Conservation (phyloP, 2,113 vertebrate genomes). For the Sinocyclocheilus rhinocerous region DNA sequence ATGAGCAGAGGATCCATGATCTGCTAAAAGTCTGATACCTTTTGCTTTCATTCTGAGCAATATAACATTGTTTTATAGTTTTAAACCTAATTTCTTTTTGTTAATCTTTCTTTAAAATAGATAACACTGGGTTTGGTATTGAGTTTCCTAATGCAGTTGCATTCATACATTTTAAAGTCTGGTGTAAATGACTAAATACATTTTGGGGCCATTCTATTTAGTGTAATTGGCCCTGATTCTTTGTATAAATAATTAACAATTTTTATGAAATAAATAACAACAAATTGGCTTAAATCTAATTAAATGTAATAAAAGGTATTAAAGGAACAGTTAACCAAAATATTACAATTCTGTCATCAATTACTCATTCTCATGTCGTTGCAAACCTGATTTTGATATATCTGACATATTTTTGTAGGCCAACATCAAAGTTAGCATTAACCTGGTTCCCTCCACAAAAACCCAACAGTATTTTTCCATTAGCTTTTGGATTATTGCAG, state of each 20-base stretch:
- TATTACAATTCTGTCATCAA: background rate
- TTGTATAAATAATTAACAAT: no score
- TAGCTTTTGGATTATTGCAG: no score
- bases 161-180: background rate
- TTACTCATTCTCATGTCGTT: background rate
- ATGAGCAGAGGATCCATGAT: background rate
- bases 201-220: background rate
- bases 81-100: background rate
- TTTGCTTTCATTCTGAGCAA: background rate
- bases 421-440: no score
- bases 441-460: no score
- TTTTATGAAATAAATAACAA: background rate
- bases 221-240: no score
- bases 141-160: background rate
- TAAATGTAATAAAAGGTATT: background rate
- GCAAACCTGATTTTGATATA: background rate
- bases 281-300: background rate
- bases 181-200: no score
- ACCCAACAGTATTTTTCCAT: no score
- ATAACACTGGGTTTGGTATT: background rate
- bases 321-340: background rate
- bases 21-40: background rate
- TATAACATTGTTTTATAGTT: background rate
- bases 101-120: background rate
- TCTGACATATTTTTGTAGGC: no score